These are phyloP conservation scores for Aplodontia rufa DNA, from an alignment of 2,113 vertebrate genomes.

Conservation along the genomic window DNA sequence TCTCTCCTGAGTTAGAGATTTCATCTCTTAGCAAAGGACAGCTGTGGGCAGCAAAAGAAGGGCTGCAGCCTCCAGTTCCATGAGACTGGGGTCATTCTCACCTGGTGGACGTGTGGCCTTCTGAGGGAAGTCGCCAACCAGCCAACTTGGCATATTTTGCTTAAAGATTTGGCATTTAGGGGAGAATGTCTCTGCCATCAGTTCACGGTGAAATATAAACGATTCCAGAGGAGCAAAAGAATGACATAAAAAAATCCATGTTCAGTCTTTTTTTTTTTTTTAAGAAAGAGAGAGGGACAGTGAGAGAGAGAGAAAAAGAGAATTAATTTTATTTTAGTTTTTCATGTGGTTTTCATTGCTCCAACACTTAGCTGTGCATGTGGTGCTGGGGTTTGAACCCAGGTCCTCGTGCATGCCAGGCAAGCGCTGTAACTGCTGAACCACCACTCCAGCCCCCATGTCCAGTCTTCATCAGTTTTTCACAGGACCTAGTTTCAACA, in stretches of 20 bases:
- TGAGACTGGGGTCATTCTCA: neutral
- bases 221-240: neutral
- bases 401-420: no score
- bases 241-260: neutral
- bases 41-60: neutral
- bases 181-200: neutral
- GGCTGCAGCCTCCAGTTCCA: neutral
- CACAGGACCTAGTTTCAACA: neutral
- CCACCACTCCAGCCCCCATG: no score
- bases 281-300: no score
- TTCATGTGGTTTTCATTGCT: no score
- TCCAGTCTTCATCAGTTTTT: neutral
- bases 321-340: no score
- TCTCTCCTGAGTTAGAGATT: neutral
- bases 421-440: no score
- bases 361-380: no score
- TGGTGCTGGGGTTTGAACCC: no score
- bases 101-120: neutral
- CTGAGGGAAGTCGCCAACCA: neutral
- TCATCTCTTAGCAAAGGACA: constrained; percentile 16
- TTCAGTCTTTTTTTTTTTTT: constrained; percentile 47
- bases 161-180: neutral
- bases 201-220: constrained; percentile 32
- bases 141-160: neutral
- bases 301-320: no score